Evolutionary conservation across 2,797 vertebrate species (phyloP).

Genomic region (Pangasius larnaudii): DNA sequence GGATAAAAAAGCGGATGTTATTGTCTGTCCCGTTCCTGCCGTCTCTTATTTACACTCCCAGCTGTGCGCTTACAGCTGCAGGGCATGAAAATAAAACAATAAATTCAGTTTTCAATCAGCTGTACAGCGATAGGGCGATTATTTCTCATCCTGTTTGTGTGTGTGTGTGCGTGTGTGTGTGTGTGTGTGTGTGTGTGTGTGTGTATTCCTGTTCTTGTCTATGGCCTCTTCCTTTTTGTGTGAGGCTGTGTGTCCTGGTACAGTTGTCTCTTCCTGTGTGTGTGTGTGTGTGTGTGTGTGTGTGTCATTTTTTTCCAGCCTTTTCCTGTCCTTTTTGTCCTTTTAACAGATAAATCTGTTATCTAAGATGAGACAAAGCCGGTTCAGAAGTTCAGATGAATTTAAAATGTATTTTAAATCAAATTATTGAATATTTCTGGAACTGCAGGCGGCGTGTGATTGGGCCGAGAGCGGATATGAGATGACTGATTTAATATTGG

Average conservation of each 20-base stretch:
- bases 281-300: background rate
- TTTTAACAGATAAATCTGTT: too few relatives aligned
- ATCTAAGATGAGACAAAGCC: too few relatives aligned
- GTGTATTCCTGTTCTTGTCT: background rate
- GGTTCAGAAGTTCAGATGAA: too few relatives aligned
- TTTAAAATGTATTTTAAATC: background rate
- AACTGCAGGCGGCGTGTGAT: background rate
- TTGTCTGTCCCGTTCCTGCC: background rate
- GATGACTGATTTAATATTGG: background rate
- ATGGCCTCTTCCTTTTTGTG: background rate
- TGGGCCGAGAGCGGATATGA: background rate
- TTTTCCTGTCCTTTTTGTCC: too few relatives aligned
- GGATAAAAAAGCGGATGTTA: background rate
- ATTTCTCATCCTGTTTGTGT: conserved; percentile 49
- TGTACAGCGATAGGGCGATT: background rate
- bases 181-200: conserved; percentile 31
- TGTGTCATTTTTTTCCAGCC: background rate
- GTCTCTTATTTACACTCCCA: background rate
- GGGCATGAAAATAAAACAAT: background rate
- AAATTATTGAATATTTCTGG: background rate
- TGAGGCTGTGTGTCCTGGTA: background rate
- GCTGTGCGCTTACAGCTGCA: background rate
- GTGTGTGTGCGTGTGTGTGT: background rate
- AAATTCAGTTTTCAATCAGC: background rate
- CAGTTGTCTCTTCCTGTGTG: background rate